Conservation (phyloP, 2,888 invertebrate genomes). For the Ormia ochracea region DNA sequence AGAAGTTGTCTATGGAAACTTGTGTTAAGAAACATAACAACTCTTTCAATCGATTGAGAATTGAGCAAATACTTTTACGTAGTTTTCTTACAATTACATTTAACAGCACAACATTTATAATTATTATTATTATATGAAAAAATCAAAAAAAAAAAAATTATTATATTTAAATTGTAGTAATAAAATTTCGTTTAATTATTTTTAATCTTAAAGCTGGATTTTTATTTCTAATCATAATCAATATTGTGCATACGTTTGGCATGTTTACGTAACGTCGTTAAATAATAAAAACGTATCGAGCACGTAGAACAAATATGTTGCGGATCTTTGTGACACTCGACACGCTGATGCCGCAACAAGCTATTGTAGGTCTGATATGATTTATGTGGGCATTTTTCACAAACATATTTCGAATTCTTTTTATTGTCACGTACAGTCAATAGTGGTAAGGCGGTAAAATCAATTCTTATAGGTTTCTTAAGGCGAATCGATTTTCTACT, state of each 20-base stretch:
- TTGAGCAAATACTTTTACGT: neutral
- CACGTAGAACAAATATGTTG: conserved; percentile 77
- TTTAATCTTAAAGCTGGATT: neutral
- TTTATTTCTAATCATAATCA: conserved; percentile 26
- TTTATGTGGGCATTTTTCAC: conserved; percentile 66
- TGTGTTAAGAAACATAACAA: too few species aligned
- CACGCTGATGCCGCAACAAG: conserved; percentile 76
- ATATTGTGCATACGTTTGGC: conserved; percentile 61
- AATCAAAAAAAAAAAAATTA: too few species aligned
- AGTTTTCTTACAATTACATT: neutral
- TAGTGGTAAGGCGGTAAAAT: conserved; percentile 28
- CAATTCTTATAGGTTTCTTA: conserved; percentile 17
- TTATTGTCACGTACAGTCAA: conserved; percentile 18
- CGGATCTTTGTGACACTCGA: conserved; percentile 78
- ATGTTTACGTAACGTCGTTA: conserved; percentile 65
- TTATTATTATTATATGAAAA: too few species aligned
- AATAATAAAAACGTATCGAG: conserved; percentile 70
- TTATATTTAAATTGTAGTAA: neutral
- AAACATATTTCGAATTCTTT: conserved; percentile 59
- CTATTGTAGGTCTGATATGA: conserved; percentile 74
- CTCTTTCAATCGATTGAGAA: neutral
- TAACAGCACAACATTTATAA: conserved; percentile 21
- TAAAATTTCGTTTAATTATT: neutral
- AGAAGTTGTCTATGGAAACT: too few species aligned
- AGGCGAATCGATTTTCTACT: conserved; percentile 33